Evolutionary conservation across 2,888 invertebrate genomes (phyloP), one percentile per base, ranked within the genome.

Genomic region (Troides oblongomaculatus): DNA sequence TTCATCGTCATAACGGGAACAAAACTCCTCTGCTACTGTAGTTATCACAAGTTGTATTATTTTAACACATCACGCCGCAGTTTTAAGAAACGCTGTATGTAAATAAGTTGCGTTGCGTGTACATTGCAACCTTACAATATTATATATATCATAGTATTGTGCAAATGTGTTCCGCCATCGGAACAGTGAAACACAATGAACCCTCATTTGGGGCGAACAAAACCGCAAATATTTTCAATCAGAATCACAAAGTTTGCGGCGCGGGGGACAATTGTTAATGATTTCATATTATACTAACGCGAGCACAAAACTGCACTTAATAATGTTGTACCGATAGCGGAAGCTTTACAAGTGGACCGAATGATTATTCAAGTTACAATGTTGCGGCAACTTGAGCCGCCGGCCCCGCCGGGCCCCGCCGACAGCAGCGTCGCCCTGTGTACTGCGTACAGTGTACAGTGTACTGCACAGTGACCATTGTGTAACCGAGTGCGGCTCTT

Each of bases 311-410:
- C 25, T 39, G 14, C 46, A 50, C 43, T 30, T 50, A 18, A 57
- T 62, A 53, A 53, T 6, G 23, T 62, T 58, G 46, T 62, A 56
- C 62, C 62, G 17, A 59, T 59, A 70, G 43, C 66, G 66, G 65
- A 65, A 58, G 62, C 62, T 56, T 66, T 53, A 62, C n/a, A 69
- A 65, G 50, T 36, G 58, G 58, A 64, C 60, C 30, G 60, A 69
- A 46, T 57, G 46, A 65, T 58, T 62, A 66, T 66, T 62, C 30
- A 66, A 62, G 21, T 61, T 69, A 69, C 69, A 65, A 46, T 58
- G 69, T 65, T 64, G 43, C 25, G 4, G 61, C 61, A 65, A 69
- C 57, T 46, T 17, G 62, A 53, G 61, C 39, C 17, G 30, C 39
- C 30, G 30, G 30, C 4, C 30, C 39, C 17, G 30, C 39, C 30